Conservation (phyloP, 2,888 invertebrate genomes). For the Theristus sp. region DNA sequence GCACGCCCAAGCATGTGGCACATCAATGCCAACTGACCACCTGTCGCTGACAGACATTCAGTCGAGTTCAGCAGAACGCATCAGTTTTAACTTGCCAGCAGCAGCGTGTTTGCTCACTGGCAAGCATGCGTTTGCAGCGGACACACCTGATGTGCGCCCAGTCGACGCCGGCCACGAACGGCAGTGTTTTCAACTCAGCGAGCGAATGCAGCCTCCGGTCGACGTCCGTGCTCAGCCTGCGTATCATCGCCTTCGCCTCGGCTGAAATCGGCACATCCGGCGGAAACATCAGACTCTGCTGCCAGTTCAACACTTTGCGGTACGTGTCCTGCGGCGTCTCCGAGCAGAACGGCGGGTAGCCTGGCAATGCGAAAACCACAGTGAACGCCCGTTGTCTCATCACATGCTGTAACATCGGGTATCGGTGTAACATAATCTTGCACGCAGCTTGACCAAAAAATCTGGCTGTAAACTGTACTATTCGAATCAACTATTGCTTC, state of each 20-base stretch:
- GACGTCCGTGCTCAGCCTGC: not conserved
- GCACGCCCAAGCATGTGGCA: too few relatives aligned
- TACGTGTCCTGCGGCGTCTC: conserved; percentile 95
- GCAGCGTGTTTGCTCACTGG: too few relatives aligned
- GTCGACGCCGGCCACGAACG: conserved; percentile 83
- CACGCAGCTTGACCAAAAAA: too few relatives aligned
- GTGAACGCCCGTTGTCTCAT: not conserved
- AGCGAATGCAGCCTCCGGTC: conserved; percentile 32
- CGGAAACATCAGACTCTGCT: conserved; percentile 90
- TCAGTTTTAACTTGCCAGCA: too few relatives aligned
- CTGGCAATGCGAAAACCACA: too few relatives aligned
- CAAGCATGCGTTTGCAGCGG: not conserved
- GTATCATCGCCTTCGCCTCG: conserved; percentile 49
- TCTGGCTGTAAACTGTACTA: too few relatives aligned
- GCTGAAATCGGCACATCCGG: conserved; percentile 98
- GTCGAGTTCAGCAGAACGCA: too few relatives aligned
- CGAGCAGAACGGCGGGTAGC: conserved; percentile 98
- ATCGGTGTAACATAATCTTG: not conserved
- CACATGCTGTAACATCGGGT: not conserved
- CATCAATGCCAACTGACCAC: too few relatives aligned
- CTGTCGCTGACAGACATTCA: too few relatives aligned
- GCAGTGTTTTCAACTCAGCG: conserved; percentile 70
- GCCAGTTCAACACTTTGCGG: conserved; percentile 96
- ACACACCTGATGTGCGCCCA: conserved; percentile 81
- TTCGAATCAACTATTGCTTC: too few relatives aligned